Evolutionary conservation across 2,888 invertebrate genomes (phyloP), one percentile per base, ranked within the genome.

Genomic region (Hedya salicella): DNA sequence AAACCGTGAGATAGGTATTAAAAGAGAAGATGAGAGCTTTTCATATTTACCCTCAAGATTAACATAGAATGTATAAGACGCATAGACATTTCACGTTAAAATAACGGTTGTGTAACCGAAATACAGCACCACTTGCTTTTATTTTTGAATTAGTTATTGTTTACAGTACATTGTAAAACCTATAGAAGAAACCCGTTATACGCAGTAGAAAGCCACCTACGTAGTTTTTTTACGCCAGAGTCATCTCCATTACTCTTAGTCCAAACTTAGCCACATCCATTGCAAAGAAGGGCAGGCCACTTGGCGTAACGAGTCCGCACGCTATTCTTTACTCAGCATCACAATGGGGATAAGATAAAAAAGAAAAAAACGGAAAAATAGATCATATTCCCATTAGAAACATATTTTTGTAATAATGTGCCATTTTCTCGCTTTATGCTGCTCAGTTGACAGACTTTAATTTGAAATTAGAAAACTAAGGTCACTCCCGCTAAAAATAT

Each of bases 301-400:
- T 65, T 52, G 16, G 39, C 44, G 30, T 46, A 54, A 60, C 60
- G 65, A 48, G 60, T 46, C 53, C 16, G 40, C 65, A 66, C 60
- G 65, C 53, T 40, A 60, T 60, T 66, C 53, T 60, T 60, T 60
- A 66, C 65, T 66, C 65, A 60, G 60, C 52, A 40, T 39, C 40
- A 60, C 44, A 57, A 60, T 53, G 59, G 36, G 52, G 53, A 64
- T 49, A 65, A 40, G 30, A 66, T 66, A n/a, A n/a, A n/a, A n/a
- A n/a, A n/a, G n/a, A n/a, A n/a, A n/a, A 56, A 54, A 54, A 54
- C 3, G 14, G 32, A 64, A 52, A 39, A 52, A 46, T 44, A 39
- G 6, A 46, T 52, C 46, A 46, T 16, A 39, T 46, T 60, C 36
- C 21, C 36, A 25, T 14, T 30, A 19, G 25, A 44, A 57, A 36